phyloP scores from a whole-genome alignment of 2,113 vertebrate genomes.

The Charadrius vociferus region DNA sequence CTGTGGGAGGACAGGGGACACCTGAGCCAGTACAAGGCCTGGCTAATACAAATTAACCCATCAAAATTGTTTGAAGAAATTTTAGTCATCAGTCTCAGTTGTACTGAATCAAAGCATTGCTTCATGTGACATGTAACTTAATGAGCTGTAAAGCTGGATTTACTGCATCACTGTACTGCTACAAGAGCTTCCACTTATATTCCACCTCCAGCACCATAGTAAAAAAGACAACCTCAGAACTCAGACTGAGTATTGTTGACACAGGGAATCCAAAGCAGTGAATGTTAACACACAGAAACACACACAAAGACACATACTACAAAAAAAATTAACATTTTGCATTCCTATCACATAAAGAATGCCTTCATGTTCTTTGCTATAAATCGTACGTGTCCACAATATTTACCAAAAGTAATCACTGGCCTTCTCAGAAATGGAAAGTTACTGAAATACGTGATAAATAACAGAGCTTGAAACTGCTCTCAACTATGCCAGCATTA shows the following conservation, averaged over 20 bases:
- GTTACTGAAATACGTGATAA: neutral
- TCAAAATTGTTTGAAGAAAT: neutral
- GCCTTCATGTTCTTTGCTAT: neutral
- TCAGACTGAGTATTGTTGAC: neutral
- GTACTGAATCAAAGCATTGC: neutral
- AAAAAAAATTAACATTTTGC: neutral
- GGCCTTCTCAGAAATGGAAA: neutral
- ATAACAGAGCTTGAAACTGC: neutral
- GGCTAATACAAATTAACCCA: neutral
- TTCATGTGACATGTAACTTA: neutral
- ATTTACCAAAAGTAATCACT: neutral
- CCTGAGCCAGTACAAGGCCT: neutral
- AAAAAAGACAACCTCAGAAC: neutral
- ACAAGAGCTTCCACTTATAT: neutral
- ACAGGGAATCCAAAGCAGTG: neutral
- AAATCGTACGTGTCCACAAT: neutral
- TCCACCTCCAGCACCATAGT: neutral
- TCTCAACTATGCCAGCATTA: neutral
- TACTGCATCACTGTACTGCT: neutral
- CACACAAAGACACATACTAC: neutral
- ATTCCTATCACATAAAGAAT: neutral
- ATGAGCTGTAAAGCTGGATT: neutral
- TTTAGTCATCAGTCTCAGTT: neutral
- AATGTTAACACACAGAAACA: neutral
- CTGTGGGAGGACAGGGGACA: neutral